Conservation (phyloP, 2,888 invertebrate genomes). For the Drosophila rellima region DNA sequence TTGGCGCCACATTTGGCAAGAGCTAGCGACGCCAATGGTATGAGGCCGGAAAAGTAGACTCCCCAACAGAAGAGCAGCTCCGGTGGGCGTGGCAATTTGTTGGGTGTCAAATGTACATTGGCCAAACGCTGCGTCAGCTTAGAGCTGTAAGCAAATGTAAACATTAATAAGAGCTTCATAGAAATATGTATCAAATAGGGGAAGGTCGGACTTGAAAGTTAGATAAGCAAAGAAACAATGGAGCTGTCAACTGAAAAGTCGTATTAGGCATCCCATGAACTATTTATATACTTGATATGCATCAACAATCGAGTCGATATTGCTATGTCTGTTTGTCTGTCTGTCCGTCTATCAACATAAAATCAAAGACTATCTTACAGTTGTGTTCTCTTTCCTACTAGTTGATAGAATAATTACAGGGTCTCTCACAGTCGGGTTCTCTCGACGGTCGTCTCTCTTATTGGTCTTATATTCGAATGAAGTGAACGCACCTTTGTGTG, state of each 20-base stretch:
- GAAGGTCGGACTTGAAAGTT: neutral
- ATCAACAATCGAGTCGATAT: too few species aligned
- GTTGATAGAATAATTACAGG: neutral
- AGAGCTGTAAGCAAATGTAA: constrained; percentile 33
- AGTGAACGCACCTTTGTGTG: constrained; percentile 21
- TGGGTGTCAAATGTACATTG: constrained; percentile 51
- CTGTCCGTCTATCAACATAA: too few species aligned
- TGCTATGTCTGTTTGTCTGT: too few species aligned
- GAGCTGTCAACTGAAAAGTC: neutral
- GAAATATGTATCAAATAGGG: neutral
- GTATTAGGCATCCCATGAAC: too few species aligned
- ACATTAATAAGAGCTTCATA: constrained; percentile 3
- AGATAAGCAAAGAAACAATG: neutral
- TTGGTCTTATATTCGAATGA: neutral
- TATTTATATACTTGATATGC: too few species aligned
- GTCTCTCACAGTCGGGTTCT: neutral
- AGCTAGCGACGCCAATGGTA: constrained; percentile 86
- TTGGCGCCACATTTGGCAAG: constrained; percentile 77
- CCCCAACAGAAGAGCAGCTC: constrained; percentile 93
- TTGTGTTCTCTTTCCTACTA: too few species aligned
- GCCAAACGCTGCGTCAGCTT: constrained; percentile 56
- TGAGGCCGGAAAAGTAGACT: constrained; percentile 93
- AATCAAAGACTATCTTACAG: too few species aligned
- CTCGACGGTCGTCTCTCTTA: neutral
- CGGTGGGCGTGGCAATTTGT: constrained; percentile 60